Evolutionary conservation across 2,113 vertebrate species (phyloP).

Genomic region (Psettodes erumei): DNA sequence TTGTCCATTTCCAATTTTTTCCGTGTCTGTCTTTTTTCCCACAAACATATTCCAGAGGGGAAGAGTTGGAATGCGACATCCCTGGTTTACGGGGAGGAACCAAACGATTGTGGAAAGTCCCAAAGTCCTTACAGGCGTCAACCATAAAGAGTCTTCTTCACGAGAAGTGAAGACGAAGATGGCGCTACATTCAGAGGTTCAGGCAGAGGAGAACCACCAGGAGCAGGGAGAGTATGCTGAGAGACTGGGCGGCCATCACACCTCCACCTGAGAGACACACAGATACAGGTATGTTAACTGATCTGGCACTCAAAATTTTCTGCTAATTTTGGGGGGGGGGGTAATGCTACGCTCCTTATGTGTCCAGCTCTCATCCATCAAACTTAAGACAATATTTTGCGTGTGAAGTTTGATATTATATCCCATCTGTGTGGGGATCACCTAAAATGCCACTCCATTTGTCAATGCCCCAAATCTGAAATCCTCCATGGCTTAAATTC

Average conservation of each 20-base stretch:
- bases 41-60: slow-evolving; percentile 77
- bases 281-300: background rate
- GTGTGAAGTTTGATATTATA: slow-evolving; percentile 35
- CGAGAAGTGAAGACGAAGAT: slow-evolving; percentile 79
- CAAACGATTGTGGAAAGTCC: slow-evolving; percentile 82
- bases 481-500: slow-evolving; percentile 65
- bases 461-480: slow-evolving; percentile 64
- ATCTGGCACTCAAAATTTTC: slow-evolving; percentile 4
- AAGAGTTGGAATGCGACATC: slow-evolving; percentile 81
- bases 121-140: slow-evolving; percentile 81
- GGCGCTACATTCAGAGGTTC: slow-evolving; percentile 93
- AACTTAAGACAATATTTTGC: slow-evolving; percentile 31
- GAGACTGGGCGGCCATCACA: slow-evolving; percentile 55
- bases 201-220: slow-evolving; percentile 84
- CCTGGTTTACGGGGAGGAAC: slow-evolving; percentile 86
- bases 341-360: background rate
- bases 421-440: slow-evolving; percentile 49
- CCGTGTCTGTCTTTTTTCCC: slow-evolving; percentile 76
- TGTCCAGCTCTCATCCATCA: slow-evolving; percentile 26
- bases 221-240: slow-evolving; percentile 83
- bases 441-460: slow-evolving; percentile 62
- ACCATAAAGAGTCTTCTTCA: slow-evolving; percentile 83
- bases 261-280: slow-evolving; percentile 72
- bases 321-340: slow-evolving; percentile 10
- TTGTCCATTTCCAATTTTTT: slow-evolving; percentile 83